Base-by-base conservation (phyloP, 2,888 invertebrate genomes). In the Auanema freiburgensis region DNA sequence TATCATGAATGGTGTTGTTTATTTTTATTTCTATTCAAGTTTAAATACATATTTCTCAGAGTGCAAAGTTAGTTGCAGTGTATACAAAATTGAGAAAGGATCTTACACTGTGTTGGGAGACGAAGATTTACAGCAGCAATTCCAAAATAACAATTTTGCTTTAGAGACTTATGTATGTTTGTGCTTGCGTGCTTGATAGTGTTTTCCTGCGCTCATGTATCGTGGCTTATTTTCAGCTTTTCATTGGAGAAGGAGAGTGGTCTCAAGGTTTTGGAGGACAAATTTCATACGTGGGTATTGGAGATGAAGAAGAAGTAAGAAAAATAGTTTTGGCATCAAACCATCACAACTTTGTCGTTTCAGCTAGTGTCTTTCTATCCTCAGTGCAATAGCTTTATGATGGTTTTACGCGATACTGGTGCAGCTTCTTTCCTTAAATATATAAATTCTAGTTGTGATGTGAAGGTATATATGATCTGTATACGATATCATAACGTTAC, bases 391-490 rank as follows among this genome's bases (percentile, higher is more conserved):
- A 61, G 64, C 10, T 59, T 66, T 2, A 76, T 75, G 1, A 53
- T 80, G 16, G 76, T 79, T 11, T 77, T 79, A 65, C 69, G 76
- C 2, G 79, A 80, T 49, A 77, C 79, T 0, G 76, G 75, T 12
- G 78, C 80, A 14, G 54, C 78, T 12, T 74, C 74, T n/a, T 80
- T 80, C 63, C 63, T 73, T n/a, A 80, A 80, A 59, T 80, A 73
- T 59, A 67, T 74, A 10, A 80, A 78, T 61, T 65, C 62, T 55
- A 54, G 59, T 16, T 63, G 76, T 11, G 49, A 67, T 12, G 69
- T 69, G 3, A 62, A 59, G 10, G 67, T 65, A 25, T 74, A 64
- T 57, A 63, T 67, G 8, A 50, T 72, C 56, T 65, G 69, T 10
- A 51, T 74, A 0, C 61, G 65, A 4, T 74, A 67, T 41, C 65